These are phyloP conservation scores for Alviniconcha marisindica DNA, from an alignment of 1,140 invertebrate species.

Conservation along the genomic window DNA sequence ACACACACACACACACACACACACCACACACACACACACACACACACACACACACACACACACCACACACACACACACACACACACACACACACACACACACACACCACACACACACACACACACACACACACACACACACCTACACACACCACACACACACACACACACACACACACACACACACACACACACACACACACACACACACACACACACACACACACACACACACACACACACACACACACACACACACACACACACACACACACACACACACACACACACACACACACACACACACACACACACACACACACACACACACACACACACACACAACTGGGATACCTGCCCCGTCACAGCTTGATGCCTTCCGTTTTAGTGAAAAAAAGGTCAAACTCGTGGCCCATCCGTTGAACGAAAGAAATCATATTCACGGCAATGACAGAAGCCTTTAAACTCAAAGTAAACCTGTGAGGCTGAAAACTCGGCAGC, in stretches of 20 bases:
- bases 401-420: no score
- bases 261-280: slow-evolving; percentile 27
- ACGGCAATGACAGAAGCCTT: no score
- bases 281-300: slow-evolving; percentile 70
- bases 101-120: not conserved
- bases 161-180: slow-evolving; percentile 24
- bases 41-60: slow-evolving; percentile 9
- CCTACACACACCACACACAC: not conserved
- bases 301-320: slow-evolving; percentile 30
- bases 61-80: not conserved
- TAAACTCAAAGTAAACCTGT: no score
- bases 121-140: slow-evolving; percentile 5
- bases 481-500: no score
- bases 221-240: slow-evolving; percentile 30
- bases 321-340: slow-evolving; percentile 70
- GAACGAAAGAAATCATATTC: no score
- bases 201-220: slow-evolving; percentile 3
- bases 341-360: not conserved
- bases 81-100: not conserved
- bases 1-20: not conserved
- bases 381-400: no score
- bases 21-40: slow-evolving; percentile 16
- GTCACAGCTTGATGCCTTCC: no score
- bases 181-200: slow-evolving; percentile 7
- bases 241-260: slow-evolving; percentile 70